These are phyloP conservation scores for Sminthurinus signatus DNA, from an alignment of 1,140 invertebrate species.

Conservation along the genomic window DNA sequence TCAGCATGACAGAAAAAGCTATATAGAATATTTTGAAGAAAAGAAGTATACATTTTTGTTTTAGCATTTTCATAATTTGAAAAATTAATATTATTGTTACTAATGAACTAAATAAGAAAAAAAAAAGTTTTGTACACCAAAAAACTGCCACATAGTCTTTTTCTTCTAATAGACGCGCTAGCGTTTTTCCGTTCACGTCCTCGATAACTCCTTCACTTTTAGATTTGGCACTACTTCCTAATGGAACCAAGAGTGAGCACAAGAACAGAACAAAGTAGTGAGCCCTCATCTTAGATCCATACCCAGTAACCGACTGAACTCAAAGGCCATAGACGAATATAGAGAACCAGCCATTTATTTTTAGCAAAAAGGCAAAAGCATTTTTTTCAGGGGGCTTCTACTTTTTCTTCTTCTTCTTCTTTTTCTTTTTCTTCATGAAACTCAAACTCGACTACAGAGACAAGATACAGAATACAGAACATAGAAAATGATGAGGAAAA, in stretches of 20 bases:
- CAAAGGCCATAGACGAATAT: not conserved
- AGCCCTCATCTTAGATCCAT: slow-evolving; percentile 9
- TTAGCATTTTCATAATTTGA: not conserved
- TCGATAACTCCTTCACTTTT: slow-evolving; percentile 32
- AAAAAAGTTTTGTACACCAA: slow-evolving; percentile 67
- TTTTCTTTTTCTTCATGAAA: not conserved
- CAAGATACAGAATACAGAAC: too few relatives aligned
- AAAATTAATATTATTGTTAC: not conserved
- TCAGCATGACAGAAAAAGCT: too few relatives aligned
- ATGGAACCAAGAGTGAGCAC: not conserved
- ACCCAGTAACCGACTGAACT: slow-evolving; percentile 14
- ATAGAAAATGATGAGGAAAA: too few relatives aligned
- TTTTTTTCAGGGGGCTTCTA: not conserved
- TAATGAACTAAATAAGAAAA: too few relatives aligned
- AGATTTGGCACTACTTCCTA: slow-evolving; percentile 8
- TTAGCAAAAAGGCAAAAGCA: too few relatives aligned
- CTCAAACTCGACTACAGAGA: too few relatives aligned
- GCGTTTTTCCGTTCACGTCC: slow-evolving; percentile 26
- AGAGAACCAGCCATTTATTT: not conserved
- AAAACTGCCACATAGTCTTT: slow-evolving; percentile 91
- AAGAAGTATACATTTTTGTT: not conserved
- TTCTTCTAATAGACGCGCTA: slow-evolving; percentile 29
- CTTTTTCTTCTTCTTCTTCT: not conserved
- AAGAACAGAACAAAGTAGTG: not conserved
- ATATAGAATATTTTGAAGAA: not conserved